phyloP scores from a whole-genome alignment of 2,113 vertebrate genomes.

The Anarrhichthys ocellatus region DNA sequence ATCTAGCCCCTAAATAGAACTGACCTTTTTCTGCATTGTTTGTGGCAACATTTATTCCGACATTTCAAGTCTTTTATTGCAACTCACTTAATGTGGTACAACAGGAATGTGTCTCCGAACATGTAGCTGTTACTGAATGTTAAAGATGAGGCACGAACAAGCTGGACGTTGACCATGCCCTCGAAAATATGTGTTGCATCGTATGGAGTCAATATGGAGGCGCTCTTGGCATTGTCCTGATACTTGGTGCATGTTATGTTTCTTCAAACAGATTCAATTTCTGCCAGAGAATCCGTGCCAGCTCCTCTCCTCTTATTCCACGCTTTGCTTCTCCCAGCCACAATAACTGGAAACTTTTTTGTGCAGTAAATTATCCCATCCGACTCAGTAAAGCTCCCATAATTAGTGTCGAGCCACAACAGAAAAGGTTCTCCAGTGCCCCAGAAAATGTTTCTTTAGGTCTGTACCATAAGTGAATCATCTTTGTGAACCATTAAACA shows the following conservation, averaged over 20 bases:
- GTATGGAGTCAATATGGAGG: slow-evolving; percentile 33
- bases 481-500: slow-evolving; percentile 18
- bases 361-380: slow-evolving; percentile 57
- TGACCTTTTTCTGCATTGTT: neutral
- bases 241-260: slow-evolving; percentile 45
- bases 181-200: slow-evolving; percentile 17
- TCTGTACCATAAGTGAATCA: slow-evolving; percentile 14
- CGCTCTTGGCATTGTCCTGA: slow-evolving; percentile 23
- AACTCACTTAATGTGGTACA: slow-evolving; percentile 4
- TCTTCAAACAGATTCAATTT: slow-evolving; percentile 67
- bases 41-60: neutral
- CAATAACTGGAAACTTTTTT: slow-evolving; percentile 64
- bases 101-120: slow-evolving; percentile 18
- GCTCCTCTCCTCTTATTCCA: slow-evolving; percentile 52
- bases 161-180: slow-evolving; percentile 28
- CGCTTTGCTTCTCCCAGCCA: slow-evolving; percentile 50
- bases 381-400: slow-evolving; percentile 52
- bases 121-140: slow-evolving; percentile 12
- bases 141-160: slow-evolving; percentile 18
- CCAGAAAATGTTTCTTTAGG: slow-evolving; percentile 44
- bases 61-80: neutral
- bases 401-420: slow-evolving; percentile 63
- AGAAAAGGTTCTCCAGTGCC: slow-evolving; percentile 41
- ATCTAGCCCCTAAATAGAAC: neutral
- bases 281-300: slow-evolving; percentile 52